phyloP scores from a whole-genome alignment of 2,797 vertebrate genomes.

The Sarcoramphus papa region DNA sequence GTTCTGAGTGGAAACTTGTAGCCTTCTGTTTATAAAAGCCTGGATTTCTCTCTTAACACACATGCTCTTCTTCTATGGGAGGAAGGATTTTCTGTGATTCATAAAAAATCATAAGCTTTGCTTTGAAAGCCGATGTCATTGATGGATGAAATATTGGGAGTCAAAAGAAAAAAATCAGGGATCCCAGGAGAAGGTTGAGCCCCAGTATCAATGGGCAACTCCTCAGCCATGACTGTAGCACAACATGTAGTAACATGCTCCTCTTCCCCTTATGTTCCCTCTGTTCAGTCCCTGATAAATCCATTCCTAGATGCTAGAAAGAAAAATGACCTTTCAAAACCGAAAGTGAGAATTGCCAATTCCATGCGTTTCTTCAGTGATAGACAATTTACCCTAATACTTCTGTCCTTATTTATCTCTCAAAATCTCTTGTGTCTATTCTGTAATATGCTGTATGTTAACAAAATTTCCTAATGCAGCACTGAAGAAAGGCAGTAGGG shows the following conservation, averaged over 20 bases:
- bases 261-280: not conserved
- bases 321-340: not conserved
- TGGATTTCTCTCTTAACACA: constrained; percentile 4
- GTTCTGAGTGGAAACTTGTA: constrained; percentile 59
- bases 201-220: not conserved
- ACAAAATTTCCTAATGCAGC: not conserved
- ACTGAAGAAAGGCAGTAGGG: not conserved
- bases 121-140: not conserved
- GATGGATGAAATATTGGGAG: not conserved
- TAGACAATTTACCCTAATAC: not conserved
- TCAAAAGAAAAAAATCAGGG: not conserved
- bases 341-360: not conserved
- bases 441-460: not conserved
- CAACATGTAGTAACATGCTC: not conserved
- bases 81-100: constrained; percentile 10
- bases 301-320: not conserved
- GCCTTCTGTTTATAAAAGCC: constrained; percentile 58
- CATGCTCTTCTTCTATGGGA: not conserved
- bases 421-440: not conserved
- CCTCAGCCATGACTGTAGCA: not conserved
- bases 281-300: not conserved
- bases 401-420: not conserved
- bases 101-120: not conserved
- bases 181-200: not conserved
- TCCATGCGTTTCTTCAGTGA: not conserved